Percentiles rank a stretch among this genome's conserved stretches.
Evolutionary conservation across 1,140 invertebrate species (phyloP).

Genomic region (Aphelenchoides fujianensis): DNA sequence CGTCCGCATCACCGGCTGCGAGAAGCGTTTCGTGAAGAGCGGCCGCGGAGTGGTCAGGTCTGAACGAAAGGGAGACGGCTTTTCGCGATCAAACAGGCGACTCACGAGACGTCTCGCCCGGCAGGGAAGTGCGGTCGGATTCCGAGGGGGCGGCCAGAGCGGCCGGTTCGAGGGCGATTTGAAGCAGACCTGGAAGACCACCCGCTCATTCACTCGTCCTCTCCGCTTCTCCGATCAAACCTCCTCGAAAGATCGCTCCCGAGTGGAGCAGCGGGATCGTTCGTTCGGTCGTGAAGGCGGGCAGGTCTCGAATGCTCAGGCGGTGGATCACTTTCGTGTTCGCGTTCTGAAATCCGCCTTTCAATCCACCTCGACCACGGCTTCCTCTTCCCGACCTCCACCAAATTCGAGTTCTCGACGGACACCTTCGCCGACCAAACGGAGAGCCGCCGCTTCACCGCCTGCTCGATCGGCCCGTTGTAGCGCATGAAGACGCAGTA

Average conservation of each 20-base stretch:
- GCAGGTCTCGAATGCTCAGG: neutral
- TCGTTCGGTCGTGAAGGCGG: neutral
- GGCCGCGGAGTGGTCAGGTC: neutral
- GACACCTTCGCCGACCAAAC: neutral
- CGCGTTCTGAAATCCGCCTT: too few species aligned
- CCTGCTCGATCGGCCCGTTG: neutral
- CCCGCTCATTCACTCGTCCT: too few species aligned
- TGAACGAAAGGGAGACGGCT: neutral
- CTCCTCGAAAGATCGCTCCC: conserved; percentile 72
- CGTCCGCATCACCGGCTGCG: neutral
- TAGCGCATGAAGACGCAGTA: conserved; percentile 53
- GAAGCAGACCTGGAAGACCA: too few species aligned
- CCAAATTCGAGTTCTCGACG: neutral
- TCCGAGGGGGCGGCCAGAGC: neutral
- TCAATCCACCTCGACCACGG: too few species aligned
- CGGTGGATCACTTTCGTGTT: too few species aligned
- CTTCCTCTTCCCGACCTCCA: neutral
- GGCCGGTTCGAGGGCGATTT: conserved; percentile 63
- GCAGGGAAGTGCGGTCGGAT: neutral
- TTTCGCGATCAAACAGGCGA: neutral
- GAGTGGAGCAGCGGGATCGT: conserved; percentile 65
- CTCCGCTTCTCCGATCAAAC: too few species aligned
- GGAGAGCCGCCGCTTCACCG: neutral
- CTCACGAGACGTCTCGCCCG: too few species aligned
- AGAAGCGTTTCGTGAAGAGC: neutral